Percentiles rank a stretch among this genome's conserved stretches.
Conservation (phyloP, 2,113 vertebrate species). For the Cyprinodon variegatus region DNA sequence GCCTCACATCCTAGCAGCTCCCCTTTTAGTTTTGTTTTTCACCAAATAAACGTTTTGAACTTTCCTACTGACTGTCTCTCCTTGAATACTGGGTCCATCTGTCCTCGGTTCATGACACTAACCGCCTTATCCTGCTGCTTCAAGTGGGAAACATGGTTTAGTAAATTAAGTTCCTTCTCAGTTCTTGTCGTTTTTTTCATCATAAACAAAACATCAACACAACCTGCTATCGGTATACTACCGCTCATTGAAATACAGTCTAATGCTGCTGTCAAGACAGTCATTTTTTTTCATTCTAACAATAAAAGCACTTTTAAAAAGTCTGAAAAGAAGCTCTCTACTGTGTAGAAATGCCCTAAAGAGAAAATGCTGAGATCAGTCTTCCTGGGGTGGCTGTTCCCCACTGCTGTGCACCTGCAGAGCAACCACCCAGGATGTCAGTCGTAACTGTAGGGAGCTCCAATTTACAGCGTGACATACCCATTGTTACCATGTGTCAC, state of each 20-base stretch:
- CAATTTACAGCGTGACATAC: not conserved
- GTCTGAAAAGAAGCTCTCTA: not conserved
- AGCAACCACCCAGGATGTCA: not conserved
- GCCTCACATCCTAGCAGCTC: too few relatives aligned
- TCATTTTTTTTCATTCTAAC: not conserved
- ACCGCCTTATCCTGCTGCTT: too few relatives aligned
- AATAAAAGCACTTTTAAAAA: not conserved
- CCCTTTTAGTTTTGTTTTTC: too few relatives aligned
- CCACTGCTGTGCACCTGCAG: not conserved
- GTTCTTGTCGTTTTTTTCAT: too few relatives aligned
- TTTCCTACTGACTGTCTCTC: too few relatives aligned
- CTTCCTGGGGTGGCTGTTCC: not conserved
- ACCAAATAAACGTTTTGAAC: too few relatives aligned
- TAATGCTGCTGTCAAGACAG: too few relatives aligned
- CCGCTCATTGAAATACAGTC: not conserved
- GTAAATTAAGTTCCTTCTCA: too few relatives aligned
- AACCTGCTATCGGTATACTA: not conserved
- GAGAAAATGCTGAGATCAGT: not conserved
- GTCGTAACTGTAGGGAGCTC: not conserved
- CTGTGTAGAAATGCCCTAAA: not conserved
- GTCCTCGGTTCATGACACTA: too few relatives aligned
- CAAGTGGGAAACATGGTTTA: too few relatives aligned
- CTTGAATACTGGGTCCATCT: too few relatives aligned
- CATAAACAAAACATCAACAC: not conserved
- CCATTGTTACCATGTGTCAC: constrained; percentile 3